These are phyloP conservation scores for Poecilia gillii DNA, from an alignment of 2,797 vertebrate genomes.

Conservation along the genomic window DNA sequence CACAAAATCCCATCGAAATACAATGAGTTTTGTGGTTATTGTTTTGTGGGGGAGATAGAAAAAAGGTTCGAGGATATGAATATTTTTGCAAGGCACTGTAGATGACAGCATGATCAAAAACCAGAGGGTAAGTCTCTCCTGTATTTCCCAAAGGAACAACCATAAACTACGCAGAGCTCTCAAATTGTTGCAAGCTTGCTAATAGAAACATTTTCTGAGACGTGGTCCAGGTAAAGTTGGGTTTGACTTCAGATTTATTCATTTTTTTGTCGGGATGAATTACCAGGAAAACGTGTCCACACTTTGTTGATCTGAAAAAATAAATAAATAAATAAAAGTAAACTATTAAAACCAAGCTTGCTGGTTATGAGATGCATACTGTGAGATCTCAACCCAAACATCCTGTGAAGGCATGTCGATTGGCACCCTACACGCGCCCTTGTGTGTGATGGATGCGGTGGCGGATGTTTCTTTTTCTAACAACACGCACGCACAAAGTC, in stretches of 20 bases:
- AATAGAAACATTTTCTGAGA: neutral
- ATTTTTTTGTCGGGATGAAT: constrained; percentile 2
- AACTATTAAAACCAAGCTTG: constrained; percentile 52
- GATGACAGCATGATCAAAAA: neutral
- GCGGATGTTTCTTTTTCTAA: neutral
- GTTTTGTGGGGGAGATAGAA: too few species aligned
- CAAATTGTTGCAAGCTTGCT: neutral
- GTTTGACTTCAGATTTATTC: constrained; percentile 1
- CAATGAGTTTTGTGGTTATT: neutral
- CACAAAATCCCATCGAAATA: neutral
- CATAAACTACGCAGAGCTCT: neutral
- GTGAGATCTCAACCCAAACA: constrained; percentile 48
- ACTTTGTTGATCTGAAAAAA: constrained; percentile 26
- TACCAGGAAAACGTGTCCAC: constrained; percentile 37
- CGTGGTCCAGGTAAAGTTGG: constrained; percentile 10
- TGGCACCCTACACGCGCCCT: constrained; percentile 63
- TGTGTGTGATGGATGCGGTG: constrained; percentile 14
- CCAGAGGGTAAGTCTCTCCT: neutral
- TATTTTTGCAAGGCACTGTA: constrained; percentile 8
- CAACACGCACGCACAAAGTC: neutral
- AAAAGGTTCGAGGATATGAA: constrained; percentile 1
- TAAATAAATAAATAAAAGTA: constrained; percentile 9
- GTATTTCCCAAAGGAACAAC: neutral
- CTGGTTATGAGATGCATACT: constrained; percentile 68
- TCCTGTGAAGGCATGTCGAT: constrained; percentile 59